Percentiles rank a stretch among this genome's conserved stretches.
Evolutionary conservation across 2,797 vertebrate species (phyloP).

Genomic region (Melanitta fusca): DNA sequence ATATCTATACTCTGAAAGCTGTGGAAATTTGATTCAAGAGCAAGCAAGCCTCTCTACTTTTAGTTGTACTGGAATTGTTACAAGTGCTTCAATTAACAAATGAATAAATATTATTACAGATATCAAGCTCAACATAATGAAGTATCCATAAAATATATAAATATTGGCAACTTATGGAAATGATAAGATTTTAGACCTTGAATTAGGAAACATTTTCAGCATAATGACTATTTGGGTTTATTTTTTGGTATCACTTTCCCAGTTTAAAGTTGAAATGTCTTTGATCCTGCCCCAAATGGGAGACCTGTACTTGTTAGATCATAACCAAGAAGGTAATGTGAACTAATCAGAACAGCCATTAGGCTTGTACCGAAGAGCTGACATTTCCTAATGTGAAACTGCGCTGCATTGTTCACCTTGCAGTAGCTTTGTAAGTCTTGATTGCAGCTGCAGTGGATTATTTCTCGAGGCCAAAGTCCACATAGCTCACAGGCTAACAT

Average conservation of each 20-base stretch:
- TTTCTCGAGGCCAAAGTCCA: not conserved
- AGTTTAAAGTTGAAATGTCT: not conserved
- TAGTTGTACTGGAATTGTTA: not conserved
- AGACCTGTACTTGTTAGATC: not conserved
- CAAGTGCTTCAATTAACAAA: not conserved
- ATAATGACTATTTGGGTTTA: not conserved
- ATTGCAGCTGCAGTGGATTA: not conserved
- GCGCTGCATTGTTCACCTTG: not conserved
- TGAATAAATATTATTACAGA: not conserved
- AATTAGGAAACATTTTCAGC: not conserved
- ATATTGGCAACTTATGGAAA: not conserved
- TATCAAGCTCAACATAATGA: not conserved
- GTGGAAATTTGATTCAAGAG: not conserved
- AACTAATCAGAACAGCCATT: not conserved
- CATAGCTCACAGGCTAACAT: not conserved
- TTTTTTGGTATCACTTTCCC: not conserved
- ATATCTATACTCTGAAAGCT: not conserved
- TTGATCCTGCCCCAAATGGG: not conserved
- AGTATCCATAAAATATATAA: not conserved
- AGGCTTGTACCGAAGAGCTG: not conserved
- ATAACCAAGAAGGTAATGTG: not conserved
- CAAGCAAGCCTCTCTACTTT: not conserved
- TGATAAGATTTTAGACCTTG: not conserved
- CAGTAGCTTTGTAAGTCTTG: not conserved
- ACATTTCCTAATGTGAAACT: not conserved